phyloP scores from a whole-genome alignment of 2,113 vertebrate genomes.

The Jaculus jaculus region DNA sequence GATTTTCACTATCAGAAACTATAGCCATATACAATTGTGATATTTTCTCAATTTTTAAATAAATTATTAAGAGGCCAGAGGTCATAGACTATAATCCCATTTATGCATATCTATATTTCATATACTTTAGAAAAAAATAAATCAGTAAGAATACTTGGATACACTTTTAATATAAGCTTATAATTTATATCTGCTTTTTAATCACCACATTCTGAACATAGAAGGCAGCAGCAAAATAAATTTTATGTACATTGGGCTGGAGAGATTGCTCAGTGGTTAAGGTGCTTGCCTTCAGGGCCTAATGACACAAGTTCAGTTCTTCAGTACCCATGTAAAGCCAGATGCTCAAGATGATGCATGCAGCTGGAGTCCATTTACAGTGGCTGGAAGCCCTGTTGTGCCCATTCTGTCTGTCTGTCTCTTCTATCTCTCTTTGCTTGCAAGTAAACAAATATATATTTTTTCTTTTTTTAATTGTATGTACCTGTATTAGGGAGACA shows the following conservation, averaged over 20 bases:
- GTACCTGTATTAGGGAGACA: background rate
- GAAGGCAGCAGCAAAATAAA: background rate
- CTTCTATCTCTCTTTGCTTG: no score
- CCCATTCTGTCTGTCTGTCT: no score
- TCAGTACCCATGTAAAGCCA: no score
- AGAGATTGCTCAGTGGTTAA: no score
- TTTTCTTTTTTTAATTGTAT: background rate
- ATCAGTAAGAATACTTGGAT: conserved; percentile 17
- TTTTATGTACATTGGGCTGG: background rate
- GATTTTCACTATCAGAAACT: background rate
- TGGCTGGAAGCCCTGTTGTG: no score
- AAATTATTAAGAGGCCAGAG: background rate
- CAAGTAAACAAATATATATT: no score
- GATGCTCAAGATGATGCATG: no score
- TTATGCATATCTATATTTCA: conserved; percentile 23
- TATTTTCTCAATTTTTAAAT: background rate
- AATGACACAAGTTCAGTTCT: no score
- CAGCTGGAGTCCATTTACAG: no score
- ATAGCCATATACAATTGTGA: background rate
- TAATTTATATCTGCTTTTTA: conserved; percentile 15
- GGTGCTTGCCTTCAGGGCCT: no score
- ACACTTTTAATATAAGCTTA: background rate
- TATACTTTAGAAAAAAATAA: background rate
- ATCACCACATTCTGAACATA: background rate
- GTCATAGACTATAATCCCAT: background rate